Percentiles rank a stretch among this genome's conserved stretches.
These are phyloP conservation scores for Corythornis cristatus DNA, from an alignment of 2,113 vertebrate species.

Conservation along the genomic window DNA sequence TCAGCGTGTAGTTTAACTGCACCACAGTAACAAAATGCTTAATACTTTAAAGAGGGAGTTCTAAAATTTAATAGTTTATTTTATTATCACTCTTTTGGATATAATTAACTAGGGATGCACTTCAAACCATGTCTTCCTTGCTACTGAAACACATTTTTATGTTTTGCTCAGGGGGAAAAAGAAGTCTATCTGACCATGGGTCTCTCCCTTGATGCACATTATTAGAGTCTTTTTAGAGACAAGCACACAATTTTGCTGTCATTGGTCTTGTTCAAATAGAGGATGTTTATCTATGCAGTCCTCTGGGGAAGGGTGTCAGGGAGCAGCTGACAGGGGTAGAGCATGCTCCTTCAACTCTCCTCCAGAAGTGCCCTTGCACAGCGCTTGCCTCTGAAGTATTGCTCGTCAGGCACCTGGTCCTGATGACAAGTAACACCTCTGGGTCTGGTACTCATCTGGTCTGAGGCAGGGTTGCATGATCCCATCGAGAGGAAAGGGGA, in stretches of 20 bases:
- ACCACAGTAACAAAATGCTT: constrained; percentile 59
- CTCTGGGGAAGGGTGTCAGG: constrained; percentile 85
- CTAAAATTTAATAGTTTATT: constrained; percentile 81
- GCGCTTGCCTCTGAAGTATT: constrained; percentile 25
- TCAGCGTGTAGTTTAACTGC: constrained; percentile 49
- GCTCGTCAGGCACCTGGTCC: constrained; percentile 2
- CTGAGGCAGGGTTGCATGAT: not conserved
- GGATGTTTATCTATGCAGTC: constrained; percentile 86
- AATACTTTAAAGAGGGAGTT: constrained; percentile 77
- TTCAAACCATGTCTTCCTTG: constrained; percentile 63
- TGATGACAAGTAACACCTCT: not conserved
- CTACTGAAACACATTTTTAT: constrained; percentile 69
- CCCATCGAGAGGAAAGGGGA: not conserved
- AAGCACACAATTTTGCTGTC: constrained; percentile 94
- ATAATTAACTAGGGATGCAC: constrained; percentile 73
- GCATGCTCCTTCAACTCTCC: constrained; percentile 10
- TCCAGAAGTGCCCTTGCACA: not conserved
- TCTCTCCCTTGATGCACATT: constrained; percentile 91
- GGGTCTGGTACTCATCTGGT: not conserved
- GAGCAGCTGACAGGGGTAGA: constrained; percentile 80
- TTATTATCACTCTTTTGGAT: constrained; percentile 78
- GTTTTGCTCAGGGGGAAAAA: constrained; percentile 81
- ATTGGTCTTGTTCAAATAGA: constrained; percentile 93
- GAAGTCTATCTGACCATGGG: constrained; percentile 83
- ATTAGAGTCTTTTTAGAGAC: constrained; percentile 95